phyloP scores from a whole-genome alignment of 2,797 vertebrate species.

The Allobates femoralis region DNA sequence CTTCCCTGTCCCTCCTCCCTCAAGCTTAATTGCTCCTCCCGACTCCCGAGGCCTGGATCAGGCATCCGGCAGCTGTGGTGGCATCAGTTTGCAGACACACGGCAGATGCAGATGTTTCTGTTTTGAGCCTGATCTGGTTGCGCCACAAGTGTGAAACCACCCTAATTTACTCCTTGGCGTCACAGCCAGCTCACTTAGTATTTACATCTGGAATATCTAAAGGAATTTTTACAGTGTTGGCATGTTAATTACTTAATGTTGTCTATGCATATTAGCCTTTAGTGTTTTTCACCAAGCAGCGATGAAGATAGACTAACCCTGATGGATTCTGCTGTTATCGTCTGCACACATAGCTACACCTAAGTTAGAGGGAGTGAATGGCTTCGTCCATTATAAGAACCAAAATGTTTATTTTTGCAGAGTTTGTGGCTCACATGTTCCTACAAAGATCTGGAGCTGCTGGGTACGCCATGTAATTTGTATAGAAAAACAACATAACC shows the following conservation, averaged over 20 bases:
- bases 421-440: background rate
- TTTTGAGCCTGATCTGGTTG: no score
- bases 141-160: no score
- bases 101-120: no score
- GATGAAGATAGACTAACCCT: background rate
- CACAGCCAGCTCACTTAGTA: background rate
- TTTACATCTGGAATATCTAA: background rate
- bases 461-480: background rate
- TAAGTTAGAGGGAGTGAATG: background rate
- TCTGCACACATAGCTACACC: background rate
- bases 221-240: background rate
- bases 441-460: background rate
- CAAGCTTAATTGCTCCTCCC: no score
- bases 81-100: no score
- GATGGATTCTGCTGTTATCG: background rate
- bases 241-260: background rate
- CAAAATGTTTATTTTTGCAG: background rate
- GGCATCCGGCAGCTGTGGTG: no score
- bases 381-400: background rate
- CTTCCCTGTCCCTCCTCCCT: no score
- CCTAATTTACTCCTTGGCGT: background rate
- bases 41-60: no score
- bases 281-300: background rate
- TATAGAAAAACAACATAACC: slow-evolving; percentile 9
- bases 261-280: background rate